Conservation (phyloP, 2,113 vertebrate genomes). For the Sterna hirundo region DNA sequence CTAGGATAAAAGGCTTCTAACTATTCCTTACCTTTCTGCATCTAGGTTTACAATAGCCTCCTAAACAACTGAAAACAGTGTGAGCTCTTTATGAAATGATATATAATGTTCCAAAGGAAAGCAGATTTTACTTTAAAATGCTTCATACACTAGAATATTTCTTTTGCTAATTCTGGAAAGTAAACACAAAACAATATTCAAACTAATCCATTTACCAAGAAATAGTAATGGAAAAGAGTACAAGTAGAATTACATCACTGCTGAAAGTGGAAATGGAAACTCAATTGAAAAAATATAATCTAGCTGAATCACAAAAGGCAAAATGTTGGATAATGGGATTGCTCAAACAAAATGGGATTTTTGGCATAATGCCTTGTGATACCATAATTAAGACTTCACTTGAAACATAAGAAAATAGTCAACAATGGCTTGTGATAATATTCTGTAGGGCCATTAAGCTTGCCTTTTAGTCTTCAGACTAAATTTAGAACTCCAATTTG, state of each 20-base stretch:
- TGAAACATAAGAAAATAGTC: not conserved
- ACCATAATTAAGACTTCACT: not conserved
- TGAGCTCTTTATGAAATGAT: not conserved
- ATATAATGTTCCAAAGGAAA: not conserved
- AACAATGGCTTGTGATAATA: not conserved
- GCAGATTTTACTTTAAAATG: not conserved
- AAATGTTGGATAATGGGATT: not conserved
- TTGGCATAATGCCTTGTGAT: not conserved
- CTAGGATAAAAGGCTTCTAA: not conserved
- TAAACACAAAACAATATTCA: not conserved
- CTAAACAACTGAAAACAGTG: not conserved
- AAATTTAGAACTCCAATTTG: not conserved
- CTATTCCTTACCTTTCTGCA: not conserved
- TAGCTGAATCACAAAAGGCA: not conserved
- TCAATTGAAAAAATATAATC: not conserved
- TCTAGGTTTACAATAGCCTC: not conserved
- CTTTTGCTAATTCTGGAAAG: not conserved
- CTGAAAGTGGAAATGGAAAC: slow-evolving; percentile 23
- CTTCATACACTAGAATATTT: not conserved
- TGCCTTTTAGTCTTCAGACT: not conserved
- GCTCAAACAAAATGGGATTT: not conserved
- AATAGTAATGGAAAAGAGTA: not conserved
- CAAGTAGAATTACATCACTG: not conserved
- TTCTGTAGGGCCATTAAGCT: not conserved
- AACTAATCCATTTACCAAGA: not conserved